Evolutionary conservation across 2,888 invertebrate species (phyloP).

Genomic region (Cyrtodaria siliqua): DNA sequence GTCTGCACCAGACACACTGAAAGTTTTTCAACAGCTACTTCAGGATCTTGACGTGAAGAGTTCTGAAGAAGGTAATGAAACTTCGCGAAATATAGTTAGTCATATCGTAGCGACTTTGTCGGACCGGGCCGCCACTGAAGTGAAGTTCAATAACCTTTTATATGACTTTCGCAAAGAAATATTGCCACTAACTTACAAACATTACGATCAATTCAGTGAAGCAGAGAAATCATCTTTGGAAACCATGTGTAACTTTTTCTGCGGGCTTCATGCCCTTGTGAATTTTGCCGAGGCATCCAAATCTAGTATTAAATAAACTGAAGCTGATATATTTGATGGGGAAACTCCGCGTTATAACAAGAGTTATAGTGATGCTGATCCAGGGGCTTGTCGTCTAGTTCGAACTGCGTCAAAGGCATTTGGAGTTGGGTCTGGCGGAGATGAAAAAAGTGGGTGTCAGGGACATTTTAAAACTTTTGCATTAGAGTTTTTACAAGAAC

Average conservation of each 20-base stretch:
- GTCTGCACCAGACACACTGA: slow-evolving; percentile 9
- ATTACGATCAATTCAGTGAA: slow-evolving; percentile 38
- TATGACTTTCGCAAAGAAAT: slow-evolving; percentile 41
- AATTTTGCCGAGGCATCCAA: slow-evolving; percentile 45
- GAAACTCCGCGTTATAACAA: slow-evolving; percentile 23
- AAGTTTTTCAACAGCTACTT: slow-evolving; percentile 37
- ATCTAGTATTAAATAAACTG: slow-evolving; percentile 33
- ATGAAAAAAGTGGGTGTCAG: slow-evolving; percentile 49
- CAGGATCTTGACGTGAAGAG: slow-evolving; percentile 27
- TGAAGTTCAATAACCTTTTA: slow-evolving; percentile 44
- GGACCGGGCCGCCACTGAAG: slow-evolving; percentile 45
- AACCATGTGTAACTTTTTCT: slow-evolving; percentile 44
- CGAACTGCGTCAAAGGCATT: slow-evolving; percentile 49
- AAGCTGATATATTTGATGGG: slow-evolving; percentile 29
- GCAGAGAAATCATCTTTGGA: slow-evolving; percentile 32
- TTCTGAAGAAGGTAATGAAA: slow-evolving; percentile 1
- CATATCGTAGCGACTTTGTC: slow-evolving; percentile 43
- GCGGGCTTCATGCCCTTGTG: slow-evolving; percentile 47
- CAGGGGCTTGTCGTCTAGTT: slow-evolving; percentile 36
- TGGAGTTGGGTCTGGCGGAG: slow-evolving; percentile 43
- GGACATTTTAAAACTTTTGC: slow-evolving; percentile 28
- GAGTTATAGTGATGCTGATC: slow-evolving; percentile 15
- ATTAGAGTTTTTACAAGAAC: slow-evolving; percentile 7
- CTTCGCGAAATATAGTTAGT: slow-evolving; percentile 18
- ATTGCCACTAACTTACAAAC: slow-evolving; percentile 35